These are phyloP conservation scores for Gymnobelideus leadbeateri DNA, from an alignment of 2,113 vertebrate genomes.

Conservation along the genomic window DNA sequence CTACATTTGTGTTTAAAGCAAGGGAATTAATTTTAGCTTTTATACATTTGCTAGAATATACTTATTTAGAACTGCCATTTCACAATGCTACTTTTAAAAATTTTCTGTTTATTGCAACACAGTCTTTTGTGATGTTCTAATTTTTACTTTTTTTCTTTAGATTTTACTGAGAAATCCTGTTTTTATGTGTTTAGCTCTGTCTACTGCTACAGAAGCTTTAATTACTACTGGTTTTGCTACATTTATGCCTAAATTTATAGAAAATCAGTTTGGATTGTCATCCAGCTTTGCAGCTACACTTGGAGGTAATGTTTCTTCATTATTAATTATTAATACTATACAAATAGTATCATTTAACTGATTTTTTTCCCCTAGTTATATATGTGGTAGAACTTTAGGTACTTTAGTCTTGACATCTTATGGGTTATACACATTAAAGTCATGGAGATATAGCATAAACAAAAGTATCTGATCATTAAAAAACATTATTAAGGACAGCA, in stretches of 20 bases:
- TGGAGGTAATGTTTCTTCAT: constrained; percentile 83
- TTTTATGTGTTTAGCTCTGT: constrained; percentile 86
- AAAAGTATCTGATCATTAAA: background rate
- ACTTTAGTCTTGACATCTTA: background rate
- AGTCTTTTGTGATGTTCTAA: constrained; percentile 52
- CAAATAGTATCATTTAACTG: background rate
- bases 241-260: constrained; percentile 90
- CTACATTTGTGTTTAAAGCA: constrained; percentile 1
- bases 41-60: background rate
- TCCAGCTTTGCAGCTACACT: constrained; percentile 87
- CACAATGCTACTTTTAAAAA: background rate
- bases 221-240: constrained; percentile 88
- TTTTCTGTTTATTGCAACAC: background rate
- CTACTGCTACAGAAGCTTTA: constrained; percentile 85
- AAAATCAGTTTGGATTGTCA: constrained; percentile 87
- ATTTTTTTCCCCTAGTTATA: background rate
- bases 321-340: background rate
- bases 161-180: constrained; percentile 87
- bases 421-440: constrained; percentile 3
- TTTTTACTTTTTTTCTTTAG: constrained; percentile 79
- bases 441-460: background rate
- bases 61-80: constrained; percentile 38
- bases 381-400: background rate
- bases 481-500: background rate
- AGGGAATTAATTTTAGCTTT: background rate